phyloP scores from a whole-genome alignment of 2,797 vertebrate genomes.

The Danio aesculapii region DNA sequence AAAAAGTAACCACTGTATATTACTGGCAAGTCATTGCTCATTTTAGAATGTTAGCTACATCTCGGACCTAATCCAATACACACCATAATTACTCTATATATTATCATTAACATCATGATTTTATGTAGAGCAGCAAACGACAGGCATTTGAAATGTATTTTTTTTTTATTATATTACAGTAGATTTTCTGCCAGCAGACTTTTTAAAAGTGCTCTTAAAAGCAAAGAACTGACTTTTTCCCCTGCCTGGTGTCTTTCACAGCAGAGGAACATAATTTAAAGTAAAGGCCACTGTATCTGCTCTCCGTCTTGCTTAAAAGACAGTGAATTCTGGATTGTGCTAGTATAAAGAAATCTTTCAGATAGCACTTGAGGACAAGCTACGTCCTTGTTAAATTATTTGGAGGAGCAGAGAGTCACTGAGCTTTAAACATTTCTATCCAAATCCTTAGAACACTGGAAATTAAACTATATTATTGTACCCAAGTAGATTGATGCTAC shows the following conservation, averaged over 20 bases:
- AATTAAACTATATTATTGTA: neutral
- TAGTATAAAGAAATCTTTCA: neutral
- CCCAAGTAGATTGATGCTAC: neutral
- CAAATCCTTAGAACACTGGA: conserved; percentile 1
- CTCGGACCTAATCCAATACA: no score
- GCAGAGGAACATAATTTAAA: neutral
- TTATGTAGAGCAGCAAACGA: no score
- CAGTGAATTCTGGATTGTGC: neutral
- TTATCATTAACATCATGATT: no score
- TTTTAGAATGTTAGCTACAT: no score
- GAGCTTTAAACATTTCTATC: neutral
- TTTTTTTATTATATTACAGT: no score
- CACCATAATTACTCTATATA: no score
- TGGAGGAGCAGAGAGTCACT: neutral
- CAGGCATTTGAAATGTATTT: no score
- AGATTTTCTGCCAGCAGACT: neutral
- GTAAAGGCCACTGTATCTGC: conserved; percentile 11
- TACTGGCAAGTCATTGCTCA: no score
- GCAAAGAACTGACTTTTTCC: neutral
- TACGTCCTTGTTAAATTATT: neutral
- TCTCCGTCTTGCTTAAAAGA: neutral
- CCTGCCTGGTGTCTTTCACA: neutral
- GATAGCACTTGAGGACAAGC: neutral
- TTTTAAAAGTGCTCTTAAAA: neutral
- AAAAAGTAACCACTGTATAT: no score